Base-by-base conservation (phyloP, 2,113 vertebrate species). In the Tyto alba region DNA sequence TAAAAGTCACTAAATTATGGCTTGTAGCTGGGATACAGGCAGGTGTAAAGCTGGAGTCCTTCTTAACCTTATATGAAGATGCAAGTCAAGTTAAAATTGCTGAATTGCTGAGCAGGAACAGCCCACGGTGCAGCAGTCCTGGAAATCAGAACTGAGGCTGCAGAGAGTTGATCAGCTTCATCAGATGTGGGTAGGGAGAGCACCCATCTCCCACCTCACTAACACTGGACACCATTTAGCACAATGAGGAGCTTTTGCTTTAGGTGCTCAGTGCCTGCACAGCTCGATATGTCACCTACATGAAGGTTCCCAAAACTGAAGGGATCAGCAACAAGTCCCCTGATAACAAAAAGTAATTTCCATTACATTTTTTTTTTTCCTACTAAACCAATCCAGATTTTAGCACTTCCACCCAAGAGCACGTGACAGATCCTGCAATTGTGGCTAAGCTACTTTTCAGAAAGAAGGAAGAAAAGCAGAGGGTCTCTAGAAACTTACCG, bases 191-290 rank as follows among this genome's bases (percentile, higher is more conserved):
- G 22, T 23, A 9, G 71, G 45, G 10, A 17, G 11, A 66, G 6
- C 0, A 4, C 14, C 34, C 32, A 2, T 5, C 62, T 55, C 67
- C 88, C 43, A 23, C 2, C 2, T 55, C 25, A 4, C 6, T 71
- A 15, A 41, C 55, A 57, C 6, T 5, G 26, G 41, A 2, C 34
- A 21, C 27, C 23, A 8, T 8, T 53, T 5, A 8, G 52, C 41
- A 25, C 38, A 5, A 16, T 0, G 7, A 23, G 16, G 2, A 9
- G 32, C 13, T 77, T 53, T 73, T 2, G 1, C 32, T 64, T 52
- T 20, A 48, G 38, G 15, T 19, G 13, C 16, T 38, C 48, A 8
- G 21, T 3, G 38, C 19, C n/a, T 45, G 38, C 30, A 36, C 38
- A 68, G 27, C 59, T 56, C 64, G 1, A 3, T 0, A 9, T 32